Evolutionary conservation across 2,888 invertebrate species (phyloP).

Genomic region (Pediacus dermestoides): DNA sequence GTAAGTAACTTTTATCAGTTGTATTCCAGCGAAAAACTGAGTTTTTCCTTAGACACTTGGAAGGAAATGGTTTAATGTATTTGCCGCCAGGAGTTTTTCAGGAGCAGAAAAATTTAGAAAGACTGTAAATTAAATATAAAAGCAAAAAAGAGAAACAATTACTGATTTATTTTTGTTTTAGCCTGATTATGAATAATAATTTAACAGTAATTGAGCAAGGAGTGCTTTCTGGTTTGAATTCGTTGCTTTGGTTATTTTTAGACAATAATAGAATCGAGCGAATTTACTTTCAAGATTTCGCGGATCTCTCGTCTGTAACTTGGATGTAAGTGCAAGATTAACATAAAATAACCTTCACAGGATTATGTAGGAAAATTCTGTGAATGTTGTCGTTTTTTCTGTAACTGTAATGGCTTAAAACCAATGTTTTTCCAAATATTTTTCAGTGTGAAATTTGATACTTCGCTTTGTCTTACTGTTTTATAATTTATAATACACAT

Average conservation of each 20-base stretch:
- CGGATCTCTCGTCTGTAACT: not conserved
- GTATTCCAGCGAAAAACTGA: not conserved
- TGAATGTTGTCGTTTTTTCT: too few relatives aligned
- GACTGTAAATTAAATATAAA: too few relatives aligned
- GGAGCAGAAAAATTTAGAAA: not conserved
- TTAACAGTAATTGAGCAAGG: not conserved
- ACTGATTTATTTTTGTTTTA: not conserved
- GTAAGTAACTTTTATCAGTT: not conserved
- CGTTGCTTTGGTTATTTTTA: not conserved
- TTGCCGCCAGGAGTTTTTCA: not conserved
- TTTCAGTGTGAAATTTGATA: too few relatives aligned
- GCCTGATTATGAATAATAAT: conserved; percentile 4
- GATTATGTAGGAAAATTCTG: too few relatives aligned
- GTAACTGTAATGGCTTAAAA: too few relatives aligned
- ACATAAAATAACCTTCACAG: too few relatives aligned
- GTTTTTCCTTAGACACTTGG: conserved; percentile 1
- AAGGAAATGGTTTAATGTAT: not conserved
- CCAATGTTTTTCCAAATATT: too few relatives aligned
- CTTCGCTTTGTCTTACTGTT: too few relatives aligned
- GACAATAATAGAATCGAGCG: not conserved
- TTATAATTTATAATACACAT: too few relatives aligned
- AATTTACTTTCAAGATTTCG: not conserved
- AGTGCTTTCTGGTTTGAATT: not conserved
- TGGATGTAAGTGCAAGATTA: too few relatives aligned
- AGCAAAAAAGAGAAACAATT: too few relatives aligned